phyloP scores from a whole-genome alignment of 1,140 invertebrate species.

The Saxidomus purpurata region DNA sequence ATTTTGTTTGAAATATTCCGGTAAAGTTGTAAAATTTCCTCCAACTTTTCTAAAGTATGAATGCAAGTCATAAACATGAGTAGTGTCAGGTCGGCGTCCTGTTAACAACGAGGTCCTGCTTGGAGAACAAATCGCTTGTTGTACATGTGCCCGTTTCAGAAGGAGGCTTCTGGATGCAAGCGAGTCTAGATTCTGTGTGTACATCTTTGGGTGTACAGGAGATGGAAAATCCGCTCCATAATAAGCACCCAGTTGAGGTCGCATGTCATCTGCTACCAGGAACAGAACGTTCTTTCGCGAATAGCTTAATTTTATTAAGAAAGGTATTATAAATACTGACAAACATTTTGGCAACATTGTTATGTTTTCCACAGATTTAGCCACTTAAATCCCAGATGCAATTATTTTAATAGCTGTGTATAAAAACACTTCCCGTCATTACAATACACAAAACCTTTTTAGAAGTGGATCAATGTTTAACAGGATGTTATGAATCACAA shows the following conservation, averaged over 20 bases:
- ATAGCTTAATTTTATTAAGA: neutral
- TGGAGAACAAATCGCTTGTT: conserved; percentile 86
- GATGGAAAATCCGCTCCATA: conserved; percentile 86
- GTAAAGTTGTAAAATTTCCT: too few relatives aligned
- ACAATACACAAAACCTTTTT: too few relatives aligned
- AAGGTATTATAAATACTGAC: too few relatives aligned
- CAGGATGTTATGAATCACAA: too few relatives aligned
- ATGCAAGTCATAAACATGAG: conserved; percentile 91
- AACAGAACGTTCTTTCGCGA: conserved; percentile 89
- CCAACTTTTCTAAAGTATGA: conserved; percentile 91
- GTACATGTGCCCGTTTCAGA: conserved; percentile 88
- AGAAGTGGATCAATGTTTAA: too few relatives aligned
- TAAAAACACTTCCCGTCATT: too few relatives aligned
- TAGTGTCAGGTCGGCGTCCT: conserved; percentile 92
- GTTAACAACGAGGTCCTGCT: conserved; percentile 95
- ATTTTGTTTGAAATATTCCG: conserved; percentile 93
- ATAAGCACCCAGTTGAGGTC: conserved; percentile 90
- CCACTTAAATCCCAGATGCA: too few relatives aligned
- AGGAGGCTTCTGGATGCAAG: conserved; percentile 89
- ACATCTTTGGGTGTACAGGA: conserved; percentile 86
- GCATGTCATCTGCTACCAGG: conserved; percentile 93
- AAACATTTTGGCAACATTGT: too few relatives aligned
- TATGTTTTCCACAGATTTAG: too few relatives aligned
- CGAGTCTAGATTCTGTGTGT: conserved; percentile 92
- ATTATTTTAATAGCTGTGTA: too few relatives aligned